Percentiles rank a stretch among this genome's conserved stretches.
phyloP scores from a whole-genome alignment of 1,140 invertebrate species.

The Apis cerana region DNA sequence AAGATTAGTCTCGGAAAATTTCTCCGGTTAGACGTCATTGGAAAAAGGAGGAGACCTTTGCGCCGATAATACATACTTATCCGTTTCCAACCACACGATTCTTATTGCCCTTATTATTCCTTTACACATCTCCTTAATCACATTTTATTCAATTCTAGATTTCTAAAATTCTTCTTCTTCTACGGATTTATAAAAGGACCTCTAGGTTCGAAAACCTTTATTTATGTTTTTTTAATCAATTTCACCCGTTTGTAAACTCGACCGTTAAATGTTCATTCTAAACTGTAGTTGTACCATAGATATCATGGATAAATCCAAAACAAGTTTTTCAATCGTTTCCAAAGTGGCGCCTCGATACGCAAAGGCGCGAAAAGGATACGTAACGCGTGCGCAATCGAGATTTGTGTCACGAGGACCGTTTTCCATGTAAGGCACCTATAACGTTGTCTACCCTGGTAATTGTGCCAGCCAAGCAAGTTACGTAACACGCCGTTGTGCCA shows the following conservation, averaged over 20 bases:
- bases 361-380: constrained; percentile 35
- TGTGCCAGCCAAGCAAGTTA: constrained; percentile 49
- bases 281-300: too few relatives aligned
- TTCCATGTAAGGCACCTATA: constrained; percentile 71
- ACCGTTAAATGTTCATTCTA: too few relatives aligned
- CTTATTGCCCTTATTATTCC: too few relatives aligned
- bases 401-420: constrained; percentile 75
- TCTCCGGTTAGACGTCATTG: constrained; percentile 31
- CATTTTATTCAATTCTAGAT: too few relatives aligned
- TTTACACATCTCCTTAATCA: neutral
- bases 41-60: constrained; percentile 38
- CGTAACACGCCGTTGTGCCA: constrained; percentile 46
- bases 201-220: too few relatives aligned
- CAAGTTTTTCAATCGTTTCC: too few relatives aligned
- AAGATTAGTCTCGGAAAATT: constrained; percentile 55
- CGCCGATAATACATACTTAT: neutral
- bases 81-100: neutral
- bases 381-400: constrained; percentile 63
- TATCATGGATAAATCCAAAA: too few relatives aligned
- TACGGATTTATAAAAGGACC: too few relatives aligned
- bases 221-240: too few relatives aligned
- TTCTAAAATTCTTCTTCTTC: too few relatives aligned
- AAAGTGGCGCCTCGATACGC: neutral
- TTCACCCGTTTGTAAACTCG: too few relatives aligned
- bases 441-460: constrained; percentile 59